Conservation (phyloP, 2,797 vertebrate species). For the Clamator glandarius region DNA sequence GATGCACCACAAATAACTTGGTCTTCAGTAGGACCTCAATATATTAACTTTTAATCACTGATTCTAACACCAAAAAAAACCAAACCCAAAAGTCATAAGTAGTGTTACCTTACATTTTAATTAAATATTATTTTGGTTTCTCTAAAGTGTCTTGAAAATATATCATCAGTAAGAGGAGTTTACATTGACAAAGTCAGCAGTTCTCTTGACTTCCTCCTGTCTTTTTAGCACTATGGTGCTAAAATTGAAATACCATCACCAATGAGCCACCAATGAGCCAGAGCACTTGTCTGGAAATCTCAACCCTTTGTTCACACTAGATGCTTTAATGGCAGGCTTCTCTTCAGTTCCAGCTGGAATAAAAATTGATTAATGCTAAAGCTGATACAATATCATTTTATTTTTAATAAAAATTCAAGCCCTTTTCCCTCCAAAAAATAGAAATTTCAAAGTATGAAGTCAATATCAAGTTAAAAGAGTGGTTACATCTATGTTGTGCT, state of each 20-base stretch:
- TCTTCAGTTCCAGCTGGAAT: neutral
- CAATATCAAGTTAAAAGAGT: neutral
- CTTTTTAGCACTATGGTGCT: neutral
- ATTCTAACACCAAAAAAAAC: neutral
- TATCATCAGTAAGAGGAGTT: neutral
- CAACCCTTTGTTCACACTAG: neutral
- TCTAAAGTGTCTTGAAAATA: neutral
- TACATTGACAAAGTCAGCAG: neutral
- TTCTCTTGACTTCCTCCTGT: neutral
- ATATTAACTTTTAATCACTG: neutral
- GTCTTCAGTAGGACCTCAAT: neutral
- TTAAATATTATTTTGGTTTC: neutral
- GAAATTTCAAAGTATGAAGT: neutral
- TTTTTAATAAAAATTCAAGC: neutral
- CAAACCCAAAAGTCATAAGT: neutral
- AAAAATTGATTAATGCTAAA: neutral
- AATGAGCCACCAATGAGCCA: neutral
- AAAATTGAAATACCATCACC: conserved; percentile 15
- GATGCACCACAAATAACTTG: neutral
- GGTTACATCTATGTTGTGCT: neutral
- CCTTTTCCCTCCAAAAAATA: neutral
- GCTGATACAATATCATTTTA: neutral
- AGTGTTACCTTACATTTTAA: neutral
- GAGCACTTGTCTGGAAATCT: neutral
- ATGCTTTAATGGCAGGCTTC: neutral